phyloP scores from a whole-genome alignment of 2,888 invertebrate genomes.

The Troilus luridus region DNA sequence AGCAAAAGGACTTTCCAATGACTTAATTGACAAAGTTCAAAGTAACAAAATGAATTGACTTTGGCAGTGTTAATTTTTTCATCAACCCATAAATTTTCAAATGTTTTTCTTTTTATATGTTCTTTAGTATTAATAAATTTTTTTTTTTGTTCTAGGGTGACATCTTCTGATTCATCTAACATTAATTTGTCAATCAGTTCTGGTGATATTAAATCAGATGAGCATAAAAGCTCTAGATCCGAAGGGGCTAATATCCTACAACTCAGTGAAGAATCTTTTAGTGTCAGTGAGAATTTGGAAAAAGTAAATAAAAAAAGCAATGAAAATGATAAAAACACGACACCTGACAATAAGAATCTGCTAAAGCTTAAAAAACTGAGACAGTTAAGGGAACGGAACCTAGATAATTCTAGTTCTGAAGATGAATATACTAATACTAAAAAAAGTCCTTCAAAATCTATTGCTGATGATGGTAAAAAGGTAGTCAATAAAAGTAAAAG shows the following conservation, averaged over 20 bases:
- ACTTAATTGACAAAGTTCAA: too few species aligned
- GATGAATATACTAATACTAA: not conserved
- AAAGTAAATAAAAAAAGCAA: conserved; percentile 18
- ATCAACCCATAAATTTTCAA: too few species aligned
- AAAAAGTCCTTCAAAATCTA: conserved; percentile 1
- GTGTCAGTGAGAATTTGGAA: not conserved
- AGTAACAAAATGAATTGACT: too few species aligned
- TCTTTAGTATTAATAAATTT: not conserved
- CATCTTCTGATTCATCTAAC: conserved; percentile 17
- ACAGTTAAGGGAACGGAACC: conserved; percentile 19
- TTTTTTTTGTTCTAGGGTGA: not conserved
- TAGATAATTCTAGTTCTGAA: conserved; percentile 51
- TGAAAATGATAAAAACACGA: conserved; percentile 44
- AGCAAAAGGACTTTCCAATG: too few species aligned
- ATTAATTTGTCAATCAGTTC: not conserved
- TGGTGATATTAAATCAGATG: conserved; percentile 23
- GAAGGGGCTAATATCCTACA: conserved; percentile 27
- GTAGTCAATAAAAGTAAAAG: not conserved
- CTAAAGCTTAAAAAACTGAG: conserved; percentile 33
- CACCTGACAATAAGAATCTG: not conserved
- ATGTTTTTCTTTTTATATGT: not conserved
- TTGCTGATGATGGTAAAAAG: not conserved
- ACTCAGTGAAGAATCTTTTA: conserved; percentile 12
- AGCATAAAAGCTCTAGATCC: not conserved
- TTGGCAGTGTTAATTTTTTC: too few species aligned